These are phyloP conservation scores for Erebia palarica DNA, from an alignment of 2,888 invertebrate species.

Conservation along the genomic window DNA sequence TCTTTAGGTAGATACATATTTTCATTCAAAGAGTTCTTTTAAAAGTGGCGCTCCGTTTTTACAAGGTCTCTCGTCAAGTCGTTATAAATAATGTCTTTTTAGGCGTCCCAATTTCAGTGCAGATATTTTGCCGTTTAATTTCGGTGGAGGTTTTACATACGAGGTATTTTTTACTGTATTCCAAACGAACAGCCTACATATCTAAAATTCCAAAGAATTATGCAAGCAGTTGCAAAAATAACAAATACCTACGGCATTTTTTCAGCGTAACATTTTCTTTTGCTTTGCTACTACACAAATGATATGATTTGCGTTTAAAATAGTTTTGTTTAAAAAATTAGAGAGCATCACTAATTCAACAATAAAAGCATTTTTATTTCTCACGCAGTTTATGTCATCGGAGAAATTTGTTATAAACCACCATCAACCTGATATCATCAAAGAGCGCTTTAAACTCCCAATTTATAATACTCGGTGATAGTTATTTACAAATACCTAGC, in stretches of 20 bases:
- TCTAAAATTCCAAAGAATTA: too few species aligned
- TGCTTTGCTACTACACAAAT: too few species aligned
- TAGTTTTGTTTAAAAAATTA: not conserved
- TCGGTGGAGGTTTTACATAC: not conserved
- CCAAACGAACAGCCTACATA: too few species aligned
- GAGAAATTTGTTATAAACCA: not conserved
- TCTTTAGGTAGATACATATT: not conserved
- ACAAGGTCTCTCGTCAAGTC: not conserved
- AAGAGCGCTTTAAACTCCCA: not conserved
- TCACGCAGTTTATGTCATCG: not conserved
- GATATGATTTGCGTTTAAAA: too few species aligned
- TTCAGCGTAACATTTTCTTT: too few species aligned
- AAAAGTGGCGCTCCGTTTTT: not conserved
- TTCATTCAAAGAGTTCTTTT: not conserved
- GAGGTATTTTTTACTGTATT: too few species aligned
- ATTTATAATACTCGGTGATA: conserved; percentile 3
- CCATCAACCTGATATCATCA: not conserved
- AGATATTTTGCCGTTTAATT: not conserved
- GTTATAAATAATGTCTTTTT: not conserved
- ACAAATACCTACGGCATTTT: too few species aligned
- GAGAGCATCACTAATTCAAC: not conserved
- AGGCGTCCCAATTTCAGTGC: not conserved
- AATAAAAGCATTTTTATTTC: not conserved
- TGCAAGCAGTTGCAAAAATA: too few species aligned
- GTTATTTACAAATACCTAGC: conserved; percentile 1